These are phyloP conservation scores for Zophobas morio DNA, from an alignment of 1,140 invertebrate genomes.

Conservation along the genomic window DNA sequence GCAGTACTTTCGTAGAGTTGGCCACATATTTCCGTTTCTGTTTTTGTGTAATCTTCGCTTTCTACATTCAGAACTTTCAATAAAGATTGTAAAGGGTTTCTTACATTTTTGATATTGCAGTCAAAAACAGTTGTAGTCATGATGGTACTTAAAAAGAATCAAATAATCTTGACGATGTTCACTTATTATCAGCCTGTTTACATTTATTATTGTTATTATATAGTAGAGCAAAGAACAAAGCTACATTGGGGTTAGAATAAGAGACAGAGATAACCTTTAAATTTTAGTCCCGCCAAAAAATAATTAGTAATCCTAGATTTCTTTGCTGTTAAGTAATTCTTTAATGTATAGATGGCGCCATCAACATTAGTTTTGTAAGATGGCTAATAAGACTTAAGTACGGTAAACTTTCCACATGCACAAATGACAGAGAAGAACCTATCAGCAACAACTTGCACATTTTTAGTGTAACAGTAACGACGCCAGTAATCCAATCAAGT, in stretches of 20 bases:
- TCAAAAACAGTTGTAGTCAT: neutral
- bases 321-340: neutral
- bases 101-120: neutral
- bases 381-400: no score
- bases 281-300: neutral
- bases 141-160: neutral
- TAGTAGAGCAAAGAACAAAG: no score
- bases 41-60: neutral
- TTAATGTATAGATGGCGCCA: neutral
- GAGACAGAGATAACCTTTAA: neutral
- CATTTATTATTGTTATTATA: no score
- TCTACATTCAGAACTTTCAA: neutral
- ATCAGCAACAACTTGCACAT: no score
- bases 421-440: no score
- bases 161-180: no score
- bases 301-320: no score
- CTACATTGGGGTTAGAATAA: no score
- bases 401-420: no score
- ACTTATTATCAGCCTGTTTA: no score
- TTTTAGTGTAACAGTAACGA: no score
- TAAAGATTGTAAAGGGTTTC: neutral
- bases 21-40: conserved; percentile 43
- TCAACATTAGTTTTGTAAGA: neutral
- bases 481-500: no score
- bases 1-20: conserved; percentile 50